These are phyloP conservation scores for Ostrea edulis DNA, from an alignment of 1,140 invertebrate species.

Conservation along the genomic window DNA sequence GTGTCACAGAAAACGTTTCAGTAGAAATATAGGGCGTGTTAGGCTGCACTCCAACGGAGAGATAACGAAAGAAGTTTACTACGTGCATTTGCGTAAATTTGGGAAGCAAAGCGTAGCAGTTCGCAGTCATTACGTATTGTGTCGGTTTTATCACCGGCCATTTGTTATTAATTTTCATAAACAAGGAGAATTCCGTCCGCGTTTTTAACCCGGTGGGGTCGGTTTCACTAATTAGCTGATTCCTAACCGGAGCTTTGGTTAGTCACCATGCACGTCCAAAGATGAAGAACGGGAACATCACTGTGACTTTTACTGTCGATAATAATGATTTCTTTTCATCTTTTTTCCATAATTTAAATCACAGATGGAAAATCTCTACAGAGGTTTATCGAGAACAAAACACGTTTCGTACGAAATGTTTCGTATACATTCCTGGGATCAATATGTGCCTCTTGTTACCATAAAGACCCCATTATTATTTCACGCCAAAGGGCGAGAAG, in stretches of 20 bases:
- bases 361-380: no score
- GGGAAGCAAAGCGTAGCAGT: neutral
- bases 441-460: neutral
- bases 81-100: neutral
- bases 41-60: no score
- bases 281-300: no score
- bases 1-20: no score
- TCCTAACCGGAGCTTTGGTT: no score
- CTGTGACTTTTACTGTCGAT: no score
- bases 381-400: no score
- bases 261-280: no score
- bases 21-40: no score
- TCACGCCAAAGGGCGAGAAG: neutral
- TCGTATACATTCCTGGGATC: neutral
- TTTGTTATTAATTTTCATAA: slow-evolving; percentile 19
- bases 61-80: neutral
- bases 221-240: neutral
- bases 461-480: neutral
- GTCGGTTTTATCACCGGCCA: neutral
- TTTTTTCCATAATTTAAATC: no score
- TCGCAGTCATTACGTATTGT: neutral
- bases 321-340: no score
- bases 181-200: neutral
- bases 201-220: neutral
- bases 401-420: no score